phyloP scores from a whole-genome alignment of 2,888 invertebrate species.

The Hypercompe scribonia region DNA sequence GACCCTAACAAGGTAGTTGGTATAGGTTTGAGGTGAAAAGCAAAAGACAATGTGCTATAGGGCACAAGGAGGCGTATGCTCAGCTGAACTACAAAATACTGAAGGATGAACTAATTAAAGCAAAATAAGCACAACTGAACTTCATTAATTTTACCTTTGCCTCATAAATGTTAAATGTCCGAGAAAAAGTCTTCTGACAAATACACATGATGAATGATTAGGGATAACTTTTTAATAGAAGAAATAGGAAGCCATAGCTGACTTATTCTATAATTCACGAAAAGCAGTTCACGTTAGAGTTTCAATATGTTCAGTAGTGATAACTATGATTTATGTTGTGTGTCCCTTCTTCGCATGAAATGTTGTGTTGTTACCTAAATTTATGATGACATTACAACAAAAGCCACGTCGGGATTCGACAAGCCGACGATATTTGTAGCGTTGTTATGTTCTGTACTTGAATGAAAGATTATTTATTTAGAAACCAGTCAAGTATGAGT shows the following conservation, averaged over 20 bases:
- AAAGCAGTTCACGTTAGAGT: conserved; percentile 23
- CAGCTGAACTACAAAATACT: background rate
- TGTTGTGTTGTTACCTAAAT: conserved; percentile 62
- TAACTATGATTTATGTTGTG: conserved; percentile 58
- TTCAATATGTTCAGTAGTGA: conserved; percentile 48
- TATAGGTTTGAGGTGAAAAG: too few relatives aligned
- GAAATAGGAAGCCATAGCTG: background rate
- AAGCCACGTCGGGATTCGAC: conserved; percentile 58
- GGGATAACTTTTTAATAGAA: background rate
- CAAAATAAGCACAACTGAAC: background rate
- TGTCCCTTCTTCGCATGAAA: conserved; percentile 58
- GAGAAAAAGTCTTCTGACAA: background rate
- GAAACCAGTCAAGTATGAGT: background rate
- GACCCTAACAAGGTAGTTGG: background rate
- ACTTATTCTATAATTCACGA: conserved; percentile 2
- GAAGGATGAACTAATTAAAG: background rate
- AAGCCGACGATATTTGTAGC: conserved; percentile 29
- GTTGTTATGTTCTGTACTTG: conserved; percentile 24
- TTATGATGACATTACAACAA: conserved; percentile 65
- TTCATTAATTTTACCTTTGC: background rate
- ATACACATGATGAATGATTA: background rate
- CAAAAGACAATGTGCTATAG: background rate
- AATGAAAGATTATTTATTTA: conserved; percentile 8
- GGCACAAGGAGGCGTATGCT: background rate
- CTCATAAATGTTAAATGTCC: background rate